phyloP scores from a whole-genome alignment of 2,888 invertebrate genomes.

The Pardosa pseudoannulata region DNA sequence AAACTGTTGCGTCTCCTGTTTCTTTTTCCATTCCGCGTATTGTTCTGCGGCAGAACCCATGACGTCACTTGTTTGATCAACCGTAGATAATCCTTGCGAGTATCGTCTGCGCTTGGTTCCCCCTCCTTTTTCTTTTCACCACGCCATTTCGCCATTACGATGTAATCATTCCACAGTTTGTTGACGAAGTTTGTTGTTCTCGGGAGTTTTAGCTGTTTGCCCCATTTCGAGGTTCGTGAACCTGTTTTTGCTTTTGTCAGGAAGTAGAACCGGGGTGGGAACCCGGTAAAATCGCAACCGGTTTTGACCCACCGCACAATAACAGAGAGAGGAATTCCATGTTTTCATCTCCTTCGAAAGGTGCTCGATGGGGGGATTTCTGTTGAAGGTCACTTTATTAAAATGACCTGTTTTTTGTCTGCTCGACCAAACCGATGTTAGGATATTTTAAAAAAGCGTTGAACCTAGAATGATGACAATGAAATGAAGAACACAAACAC shows the following conservation, averaged over 20 bases:
- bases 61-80: background rate
- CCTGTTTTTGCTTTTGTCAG: background rate
- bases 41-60: background rate
- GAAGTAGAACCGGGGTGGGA: background rate
- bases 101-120: background rate
- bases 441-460: too few relatives aligned
- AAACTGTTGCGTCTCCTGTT: background rate
- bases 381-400: background rate
- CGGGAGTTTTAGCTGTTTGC: background rate
- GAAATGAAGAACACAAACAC: too few relatives aligned
- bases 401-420: background rate
- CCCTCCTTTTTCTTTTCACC: background rate
- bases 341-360: background rate
- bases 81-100: background rate
- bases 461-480: too few relatives aligned
- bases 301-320: background rate
- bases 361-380: background rate
- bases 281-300: background rate
- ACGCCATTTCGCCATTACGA: background rate
- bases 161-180: background rate
- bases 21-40: background rate
- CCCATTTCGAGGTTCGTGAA: background rate
- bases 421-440: too few relatives aligned
- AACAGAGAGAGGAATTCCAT: background rate
- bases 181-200: background rate